Percentiles rank a stretch among this genome's conserved stretches.
These are phyloP conservation scores for Lottia scabra DNA, from an alignment of 2,888 invertebrate genomes.

Conservation along the genomic window DNA sequence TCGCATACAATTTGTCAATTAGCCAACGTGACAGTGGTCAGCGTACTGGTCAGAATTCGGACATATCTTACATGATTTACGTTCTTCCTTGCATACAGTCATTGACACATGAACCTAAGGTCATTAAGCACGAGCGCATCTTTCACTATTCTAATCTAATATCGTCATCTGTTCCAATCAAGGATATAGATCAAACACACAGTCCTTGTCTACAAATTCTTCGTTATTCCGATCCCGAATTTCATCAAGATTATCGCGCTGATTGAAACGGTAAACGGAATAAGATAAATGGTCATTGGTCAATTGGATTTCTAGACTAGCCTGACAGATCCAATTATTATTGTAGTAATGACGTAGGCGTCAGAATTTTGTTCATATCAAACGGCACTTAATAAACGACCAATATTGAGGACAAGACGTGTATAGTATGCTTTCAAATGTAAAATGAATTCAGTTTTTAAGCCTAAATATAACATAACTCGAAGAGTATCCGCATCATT, in stretches of 20 bases:
- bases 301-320: not conserved
- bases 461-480: too few relatives aligned
- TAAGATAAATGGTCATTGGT: not conserved
- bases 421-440: too few relatives aligned
- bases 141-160: not conserved
- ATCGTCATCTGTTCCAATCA: not conserved
- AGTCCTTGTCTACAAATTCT: too few relatives aligned
- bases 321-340: too few relatives aligned
- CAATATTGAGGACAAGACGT: too few relatives aligned
- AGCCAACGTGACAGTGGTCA: not conserved
- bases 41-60: not conserved
- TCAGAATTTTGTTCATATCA: too few relatives aligned
- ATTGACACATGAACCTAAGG: not conserved
- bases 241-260: not conserved
- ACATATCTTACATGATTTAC: constrained; percentile 7
- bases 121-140: constrained; percentile 3
- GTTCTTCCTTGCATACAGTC: not conserved
- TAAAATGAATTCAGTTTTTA: too few relatives aligned
- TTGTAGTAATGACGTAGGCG: too few relatives aligned
- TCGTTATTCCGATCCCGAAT: not conserved
- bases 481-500: too few relatives aligned
- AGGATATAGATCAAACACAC: too few relatives aligned
- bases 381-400: too few relatives aligned
- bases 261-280: constrained; percentile 3
- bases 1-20: constrained; percentile 1